phyloP scores from a whole-genome alignment of 1,140 invertebrate species.

The Leptopilina clavipes region DNA sequence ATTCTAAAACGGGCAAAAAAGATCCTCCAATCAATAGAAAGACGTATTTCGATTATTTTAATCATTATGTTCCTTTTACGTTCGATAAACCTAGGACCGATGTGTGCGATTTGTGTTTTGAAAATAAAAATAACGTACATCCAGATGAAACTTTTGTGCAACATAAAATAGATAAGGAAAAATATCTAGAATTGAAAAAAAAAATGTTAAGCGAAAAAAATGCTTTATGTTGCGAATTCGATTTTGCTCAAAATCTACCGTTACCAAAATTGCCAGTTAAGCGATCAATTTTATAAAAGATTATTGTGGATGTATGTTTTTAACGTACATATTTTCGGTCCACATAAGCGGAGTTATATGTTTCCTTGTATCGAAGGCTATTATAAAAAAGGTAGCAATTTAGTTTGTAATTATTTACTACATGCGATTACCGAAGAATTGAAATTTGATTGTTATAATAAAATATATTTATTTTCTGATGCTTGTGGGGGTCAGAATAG shows the following conservation, averaged over 20 bases:
- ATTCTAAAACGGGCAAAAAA: slow-evolving; percentile 31
- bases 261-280: neutral
- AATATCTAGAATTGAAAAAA: neutral
- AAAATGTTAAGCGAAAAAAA: neutral
- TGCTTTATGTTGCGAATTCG: neutral
- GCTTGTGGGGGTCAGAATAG: too few species aligned
- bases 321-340: too few species aligned
- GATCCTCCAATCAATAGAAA: slow-evolving; percentile 4
- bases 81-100: slow-evolving; percentile 39
- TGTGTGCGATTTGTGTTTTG: slow-evolving; percentile 39
- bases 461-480: too few species aligned
- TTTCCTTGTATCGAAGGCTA: too few species aligned
- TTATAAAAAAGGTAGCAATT: too few species aligned
- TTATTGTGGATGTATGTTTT: too few species aligned
- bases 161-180: slow-evolving; percentile 16
- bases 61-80: slow-evolving; percentile 41
- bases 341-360: too few species aligned
- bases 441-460: too few species aligned
- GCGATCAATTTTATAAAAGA: too few species aligned
- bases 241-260: neutral
- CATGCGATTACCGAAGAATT: too few species aligned
- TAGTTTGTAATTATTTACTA: too few species aligned
- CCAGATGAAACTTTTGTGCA: neutral
- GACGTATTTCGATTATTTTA: slow-evolving; percentile 40
- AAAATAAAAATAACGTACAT: neutral